Evolutionary conservation across 2,797 vertebrate genomes (phyloP).

Genomic region (Poecilia picta): DNA sequence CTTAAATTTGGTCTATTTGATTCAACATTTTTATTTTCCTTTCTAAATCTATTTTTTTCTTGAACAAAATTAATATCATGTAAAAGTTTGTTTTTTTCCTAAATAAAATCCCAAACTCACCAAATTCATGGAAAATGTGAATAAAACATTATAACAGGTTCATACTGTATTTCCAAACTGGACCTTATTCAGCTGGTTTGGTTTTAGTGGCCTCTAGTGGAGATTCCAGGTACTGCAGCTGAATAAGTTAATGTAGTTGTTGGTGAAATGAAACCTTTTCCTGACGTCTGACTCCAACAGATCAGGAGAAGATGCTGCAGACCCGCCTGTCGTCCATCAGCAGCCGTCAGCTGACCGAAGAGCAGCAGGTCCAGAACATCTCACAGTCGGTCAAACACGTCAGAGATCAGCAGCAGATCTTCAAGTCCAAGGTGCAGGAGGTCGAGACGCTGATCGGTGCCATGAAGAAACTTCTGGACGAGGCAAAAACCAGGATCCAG

Average conservation of each 20-base stretch:
- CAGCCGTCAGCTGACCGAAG: slow-evolving; percentile 67
- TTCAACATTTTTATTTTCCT: not conserved
- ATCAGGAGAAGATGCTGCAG: slow-evolving; percentile 76
- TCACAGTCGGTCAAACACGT: slow-evolving; percentile 47
- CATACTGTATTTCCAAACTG: not conserved
- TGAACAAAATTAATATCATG: not conserved
- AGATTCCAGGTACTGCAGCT: not conserved
- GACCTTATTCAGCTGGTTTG: not conserved
- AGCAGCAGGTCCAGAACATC: slow-evolving; percentile 72
- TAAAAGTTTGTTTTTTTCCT: not conserved
- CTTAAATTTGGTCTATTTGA: not conserved
- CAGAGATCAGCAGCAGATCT: slow-evolving; percentile 62
- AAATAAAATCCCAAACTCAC: not conserved
- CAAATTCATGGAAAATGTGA: not conserved
- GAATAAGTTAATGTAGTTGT: not conserved
- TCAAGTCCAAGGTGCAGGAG: slow-evolving; percentile 73
- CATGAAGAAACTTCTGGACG: slow-evolving; percentile 77
- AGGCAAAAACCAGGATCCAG: slow-evolving; percentile 64
- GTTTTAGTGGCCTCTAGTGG: slow-evolving; percentile 3
- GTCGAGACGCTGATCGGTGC: slow-evolving; percentile 73
- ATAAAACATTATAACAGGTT: not conserved
- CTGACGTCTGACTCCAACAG: slow-evolving; percentile 63
- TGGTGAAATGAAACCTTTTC: not conserved
- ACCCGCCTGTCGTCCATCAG: slow-evolving; percentile 75
- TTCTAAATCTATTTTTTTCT: not conserved